phyloP scores from a whole-genome alignment of 53 echinoderm and acorn worm genomes.

The Pentamera pediparva region DNA sequence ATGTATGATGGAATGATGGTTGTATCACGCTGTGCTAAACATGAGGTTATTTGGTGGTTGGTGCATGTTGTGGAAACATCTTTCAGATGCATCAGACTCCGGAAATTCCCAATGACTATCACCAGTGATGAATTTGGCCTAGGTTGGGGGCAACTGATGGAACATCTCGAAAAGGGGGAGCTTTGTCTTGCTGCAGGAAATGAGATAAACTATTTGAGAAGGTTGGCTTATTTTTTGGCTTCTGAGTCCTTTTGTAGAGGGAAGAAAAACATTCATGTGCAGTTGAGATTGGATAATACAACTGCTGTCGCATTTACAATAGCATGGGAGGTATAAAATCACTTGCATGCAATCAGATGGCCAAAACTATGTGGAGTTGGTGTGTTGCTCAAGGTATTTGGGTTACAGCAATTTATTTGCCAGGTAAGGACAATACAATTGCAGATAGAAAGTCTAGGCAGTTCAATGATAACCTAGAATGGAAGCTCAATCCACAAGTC shows the following conservation, averaged over 20 bases:
- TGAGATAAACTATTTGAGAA: conserved; percentile 32
- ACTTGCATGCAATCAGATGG: conserved; percentile 33
- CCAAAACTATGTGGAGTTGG: conserved; percentile 44
- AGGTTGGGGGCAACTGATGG: conserved; percentile 49
- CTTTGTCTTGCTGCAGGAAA: neutral
- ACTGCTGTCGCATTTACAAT: conserved; percentile 37
- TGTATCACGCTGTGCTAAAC: conserved; percentile 31
- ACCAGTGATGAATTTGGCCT: conserved; percentile 40
- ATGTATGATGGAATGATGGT: conserved; percentile 44
- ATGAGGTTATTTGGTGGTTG: conserved; percentile 35
- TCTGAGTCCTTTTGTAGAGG: conserved; percentile 23
- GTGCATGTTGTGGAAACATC: neutral
- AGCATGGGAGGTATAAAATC: conserved; percentile 48
- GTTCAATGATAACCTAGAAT: conserved; percentile 38
- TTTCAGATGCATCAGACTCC: neutral
- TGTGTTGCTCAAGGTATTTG: conserved; percentile 29
- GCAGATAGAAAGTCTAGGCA: conserved; percentile 47
- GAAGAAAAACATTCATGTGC: conserved; percentile 20
- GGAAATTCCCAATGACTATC: neutral
- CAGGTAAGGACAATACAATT: conserved; percentile 35
- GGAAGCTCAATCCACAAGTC: conserved; percentile 13
- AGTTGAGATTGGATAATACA: conserved; percentile 31
- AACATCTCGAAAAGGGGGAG: conserved; percentile 31
- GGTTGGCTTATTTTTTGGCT: conserved; percentile 17
- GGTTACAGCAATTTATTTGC: conserved; percentile 42